These are phyloP conservation scores for Harpegnathos saltator DNA, from an alignment of 1,140 invertebrate species.

Conservation along the genomic window DNA sequence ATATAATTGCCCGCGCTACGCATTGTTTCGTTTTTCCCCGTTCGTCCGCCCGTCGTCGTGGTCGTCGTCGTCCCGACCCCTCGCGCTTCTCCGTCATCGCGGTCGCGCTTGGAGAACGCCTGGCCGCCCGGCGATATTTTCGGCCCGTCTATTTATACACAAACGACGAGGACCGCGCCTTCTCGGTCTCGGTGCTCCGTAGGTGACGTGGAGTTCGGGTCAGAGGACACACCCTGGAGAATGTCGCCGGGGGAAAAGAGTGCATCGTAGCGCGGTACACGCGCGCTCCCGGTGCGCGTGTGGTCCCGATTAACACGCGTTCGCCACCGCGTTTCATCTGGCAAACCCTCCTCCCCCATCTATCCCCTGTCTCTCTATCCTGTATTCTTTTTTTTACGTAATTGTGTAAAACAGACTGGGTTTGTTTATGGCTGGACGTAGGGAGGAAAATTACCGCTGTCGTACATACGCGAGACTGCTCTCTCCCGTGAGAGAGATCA, in stretches of 20 bases:
- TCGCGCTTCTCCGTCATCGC: constrained; percentile 40
- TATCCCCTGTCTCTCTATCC: no score
- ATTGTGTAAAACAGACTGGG: no score
- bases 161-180: constrained; percentile 36
- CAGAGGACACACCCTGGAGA: constrained; percentile 72
- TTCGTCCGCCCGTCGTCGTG: neutral
- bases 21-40: constrained; percentile 64
- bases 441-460: no score
- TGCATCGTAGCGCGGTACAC: neutral
- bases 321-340: constrained; percentile 3
- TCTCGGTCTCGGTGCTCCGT: constrained; percentile 51
- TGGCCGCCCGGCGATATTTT: constrained; percentile 65
- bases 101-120: constrained; percentile 61
- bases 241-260: constrained; percentile 38
- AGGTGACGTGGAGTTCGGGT: constrained; percentile 69
- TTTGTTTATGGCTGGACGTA: no score
- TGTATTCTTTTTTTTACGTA: no score
- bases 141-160: constrained; percentile 70
- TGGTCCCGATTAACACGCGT: constrained; percentile 37
- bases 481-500: no score
- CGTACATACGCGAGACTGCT: no score
- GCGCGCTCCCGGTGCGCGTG: constrained; percentile 1
- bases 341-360: no score
- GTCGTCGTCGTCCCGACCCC: neutral
- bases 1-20: constrained; percentile 70